Percentiles rank a stretch among this genome's conserved stretches.
phyloP scores from a whole-genome alignment of 1,140 invertebrate genomes.

The Vanessa tameamea region DNA sequence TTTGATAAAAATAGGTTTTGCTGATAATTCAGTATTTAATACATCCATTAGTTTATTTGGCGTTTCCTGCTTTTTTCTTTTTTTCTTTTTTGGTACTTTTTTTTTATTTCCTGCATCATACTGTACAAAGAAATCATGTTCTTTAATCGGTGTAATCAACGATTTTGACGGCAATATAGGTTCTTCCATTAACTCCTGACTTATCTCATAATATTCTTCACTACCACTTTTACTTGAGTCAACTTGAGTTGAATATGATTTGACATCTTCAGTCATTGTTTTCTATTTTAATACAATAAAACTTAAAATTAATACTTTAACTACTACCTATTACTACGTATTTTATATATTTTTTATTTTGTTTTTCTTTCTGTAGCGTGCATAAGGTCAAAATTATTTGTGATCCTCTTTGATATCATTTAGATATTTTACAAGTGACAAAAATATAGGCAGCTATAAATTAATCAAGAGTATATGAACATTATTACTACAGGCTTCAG shows the following conservation, averaged over 20 bases:
- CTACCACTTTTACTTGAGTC: slow-evolving; percentile 48
- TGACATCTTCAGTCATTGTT: slow-evolving; percentile 57
- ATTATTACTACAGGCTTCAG: too few species aligned
- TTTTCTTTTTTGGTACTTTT: slow-evolving; percentile 51
- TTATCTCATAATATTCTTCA: slow-evolving; percentile 69
- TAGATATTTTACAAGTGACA: too few species aligned
- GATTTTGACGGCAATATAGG: slow-evolving; percentile 32
- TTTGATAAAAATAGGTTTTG: slow-evolving; percentile 43
- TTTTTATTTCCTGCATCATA: slow-evolving; percentile 42
- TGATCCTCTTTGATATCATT: too few species aligned
- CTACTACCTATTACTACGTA: slow-evolving; percentile 1
- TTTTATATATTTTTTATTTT: too few species aligned
- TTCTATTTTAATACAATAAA: not conserved
- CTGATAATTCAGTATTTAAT: slow-evolving; percentile 56
- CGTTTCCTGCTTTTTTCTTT: slow-evolving; percentile 45
- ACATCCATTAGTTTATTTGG: slow-evolving; percentile 55
- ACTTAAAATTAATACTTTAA: slow-evolving; percentile 13
- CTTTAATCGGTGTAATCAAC: slow-evolving; percentile 36
- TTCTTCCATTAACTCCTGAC: slow-evolving; percentile 38
- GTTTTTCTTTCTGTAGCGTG: too few species aligned
- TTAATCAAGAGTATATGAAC: too few species aligned
- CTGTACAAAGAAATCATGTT: slow-evolving; percentile 63
- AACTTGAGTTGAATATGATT: slow-evolving; percentile 47
- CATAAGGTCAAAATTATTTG: too few species aligned
- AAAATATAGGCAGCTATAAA: too few species aligned